Percentiles rank a stretch among this genome's conserved stretches.
phyloP scores from a whole-genome alignment of 2,797 vertebrate genomes.

The Leptodactylus fallax region DNA sequence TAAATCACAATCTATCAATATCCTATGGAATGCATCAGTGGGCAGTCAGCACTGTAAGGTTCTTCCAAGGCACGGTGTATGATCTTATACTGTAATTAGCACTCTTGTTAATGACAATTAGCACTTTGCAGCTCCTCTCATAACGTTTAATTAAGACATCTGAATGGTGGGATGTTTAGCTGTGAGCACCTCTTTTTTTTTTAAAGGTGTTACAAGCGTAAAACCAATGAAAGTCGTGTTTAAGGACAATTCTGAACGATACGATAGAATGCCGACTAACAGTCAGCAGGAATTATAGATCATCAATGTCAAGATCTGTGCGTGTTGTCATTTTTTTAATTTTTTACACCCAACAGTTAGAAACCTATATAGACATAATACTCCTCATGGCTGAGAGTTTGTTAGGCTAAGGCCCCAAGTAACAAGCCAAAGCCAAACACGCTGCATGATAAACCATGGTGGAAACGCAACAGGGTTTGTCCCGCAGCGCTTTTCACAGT shows the following conservation, averaged over 20 bases:
- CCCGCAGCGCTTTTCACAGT: too few species aligned
- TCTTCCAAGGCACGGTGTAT: not conserved
- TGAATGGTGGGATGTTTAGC: conserved; percentile 24
- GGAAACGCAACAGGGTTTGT: too few species aligned
- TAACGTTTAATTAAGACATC: conserved; percentile 54
- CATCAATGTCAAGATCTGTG: too few species aligned
- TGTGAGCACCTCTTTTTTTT: not conserved
- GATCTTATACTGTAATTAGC: conserved; percentile 36
- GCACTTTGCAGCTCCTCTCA: conserved; percentile 37
- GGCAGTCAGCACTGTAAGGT: not conserved
- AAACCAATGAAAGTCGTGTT: not conserved
- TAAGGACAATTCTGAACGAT: not conserved
- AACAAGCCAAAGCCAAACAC: too few species aligned
- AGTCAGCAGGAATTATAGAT: too few species aligned
- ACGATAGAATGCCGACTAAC: not conserved
- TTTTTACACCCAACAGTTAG: too few species aligned
- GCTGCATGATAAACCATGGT: too few species aligned
- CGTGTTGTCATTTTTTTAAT: too few species aligned
- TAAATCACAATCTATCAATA: not conserved
- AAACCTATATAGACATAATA: too few species aligned
- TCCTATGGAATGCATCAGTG: not conserved
- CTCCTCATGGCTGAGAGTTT: too few species aligned
- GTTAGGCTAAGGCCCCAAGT: too few species aligned
- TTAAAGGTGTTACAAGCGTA: conserved; percentile 13
- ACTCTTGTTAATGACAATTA: conserved; percentile 42